Evolutionary conservation across 2,113 vertebrate species (phyloP), one percentile per base, ranked within the genome.

Genomic region (Gallinago jamesoni): DNA sequence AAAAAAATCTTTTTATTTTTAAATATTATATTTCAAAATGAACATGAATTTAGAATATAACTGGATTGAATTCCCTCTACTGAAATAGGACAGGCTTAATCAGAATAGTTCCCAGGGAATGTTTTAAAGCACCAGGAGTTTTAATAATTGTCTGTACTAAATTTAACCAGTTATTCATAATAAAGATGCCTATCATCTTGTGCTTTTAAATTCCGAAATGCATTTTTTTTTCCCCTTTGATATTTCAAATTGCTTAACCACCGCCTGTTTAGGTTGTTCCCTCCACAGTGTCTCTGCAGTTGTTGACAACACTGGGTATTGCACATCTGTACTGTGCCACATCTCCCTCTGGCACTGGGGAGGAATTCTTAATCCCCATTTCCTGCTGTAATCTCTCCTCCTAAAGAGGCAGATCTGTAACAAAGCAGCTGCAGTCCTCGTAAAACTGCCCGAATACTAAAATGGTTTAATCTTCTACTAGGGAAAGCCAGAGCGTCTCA

Each of bases 381-480:
- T 92, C 93, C 76, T 76, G 57, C 91, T 94, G 57, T 57, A 64
- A 73, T 57, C 31, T 80, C 67, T 93, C 72, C 84, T 91, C 68
- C 85, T 57, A 12, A 79, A 88, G 78, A 90, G 79, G 67, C 41
- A 59, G 92, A 79, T 79, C 37, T 31, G 75, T 90, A 77, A 93
- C 90, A 92, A 91, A 94, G 87, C 67, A 94, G 59, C 78, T 87
- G 70, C 50, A 73, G 62, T 79, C 87, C 93, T 85, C 67, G 9
- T 73, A 76, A 88, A 95, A 70, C 75, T 59, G 24, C 39, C 56
- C 5, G 5, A 67, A 91, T 76, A 81, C 77, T 84, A 60, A 86
- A 94, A 70, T 25, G 56, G 75, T 80, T 96, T 94, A 76, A 92
- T 96, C 67, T 94, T 95, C 87, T 94, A 56, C 85, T 74, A 86